A percentile compares a stretch with the other conserved stretches of the same genome.
Evolutionary conservation across 1,140 invertebrate species (phyloP).

Genomic region (Phymorhynchus buccinoides): DNA sequence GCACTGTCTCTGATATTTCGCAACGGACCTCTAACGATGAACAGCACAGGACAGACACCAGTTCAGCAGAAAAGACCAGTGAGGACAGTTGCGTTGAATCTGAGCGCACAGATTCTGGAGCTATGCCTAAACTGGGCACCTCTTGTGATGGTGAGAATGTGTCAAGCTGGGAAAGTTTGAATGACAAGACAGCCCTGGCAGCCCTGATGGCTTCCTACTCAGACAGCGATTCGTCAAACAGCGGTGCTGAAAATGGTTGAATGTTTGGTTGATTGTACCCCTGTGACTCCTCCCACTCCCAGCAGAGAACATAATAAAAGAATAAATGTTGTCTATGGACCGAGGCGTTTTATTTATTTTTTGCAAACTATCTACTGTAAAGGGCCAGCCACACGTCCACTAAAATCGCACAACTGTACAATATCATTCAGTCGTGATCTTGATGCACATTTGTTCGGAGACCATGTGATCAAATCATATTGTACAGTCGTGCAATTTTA

Average conservation of each 20-base stretch:
- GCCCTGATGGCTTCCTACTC: slow-evolving; percentile 27
- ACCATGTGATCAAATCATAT: no score
- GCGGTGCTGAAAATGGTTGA: not conserved
- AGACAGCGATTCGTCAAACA: slow-evolving; percentile 20
- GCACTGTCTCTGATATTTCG: not conserved
- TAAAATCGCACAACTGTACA: no score
- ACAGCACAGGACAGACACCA: not conserved
- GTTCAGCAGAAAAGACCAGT: not conserved
- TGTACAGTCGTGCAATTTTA: no score
- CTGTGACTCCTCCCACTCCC: no score
- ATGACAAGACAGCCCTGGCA: not conserved
- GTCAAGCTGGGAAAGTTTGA: not conserved
- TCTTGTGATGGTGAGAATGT: not conserved
- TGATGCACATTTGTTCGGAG: no score
- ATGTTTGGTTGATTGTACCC: no score
- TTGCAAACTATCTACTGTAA: no score
- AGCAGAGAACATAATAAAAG: no score
- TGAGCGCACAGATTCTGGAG: not conserved
- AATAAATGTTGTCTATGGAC: no score
- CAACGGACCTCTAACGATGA: not conserved
- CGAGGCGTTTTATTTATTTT: no score
- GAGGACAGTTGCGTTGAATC: not conserved
- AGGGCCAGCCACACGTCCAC: no score
- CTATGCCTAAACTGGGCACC: not conserved
- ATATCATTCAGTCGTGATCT: no score